Percentiles rank a stretch among this genome's conserved stretches.
Evolutionary conservation across 2,797 vertebrate genomes (phyloP).

Genomic region (Chiloscyllium punctatum): DNA sequence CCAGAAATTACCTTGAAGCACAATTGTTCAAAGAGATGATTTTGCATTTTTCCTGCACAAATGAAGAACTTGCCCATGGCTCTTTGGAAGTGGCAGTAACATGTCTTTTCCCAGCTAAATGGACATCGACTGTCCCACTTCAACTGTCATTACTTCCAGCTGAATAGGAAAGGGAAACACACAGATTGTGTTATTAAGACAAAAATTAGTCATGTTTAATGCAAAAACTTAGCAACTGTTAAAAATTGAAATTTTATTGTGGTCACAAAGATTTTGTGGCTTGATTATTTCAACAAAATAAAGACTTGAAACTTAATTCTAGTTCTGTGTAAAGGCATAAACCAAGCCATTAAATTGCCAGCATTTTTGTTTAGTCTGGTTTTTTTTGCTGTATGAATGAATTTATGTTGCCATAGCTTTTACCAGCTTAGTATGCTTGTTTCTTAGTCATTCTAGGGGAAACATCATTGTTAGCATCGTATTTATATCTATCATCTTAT

Average conservation of each 20-base stretch:
- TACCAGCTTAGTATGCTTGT: neutral
- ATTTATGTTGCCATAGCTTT: neutral
- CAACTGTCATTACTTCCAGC: constrained; percentile 40
- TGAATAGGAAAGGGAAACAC: constrained; percentile 40
- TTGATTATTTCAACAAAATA: neutral
- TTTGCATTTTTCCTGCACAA: constrained; percentile 35
- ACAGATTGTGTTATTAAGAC: neutral
- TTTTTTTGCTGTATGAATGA: neutral
- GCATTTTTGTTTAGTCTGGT: neutral
- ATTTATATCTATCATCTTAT: neutral
- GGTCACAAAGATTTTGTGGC: too few species aligned
- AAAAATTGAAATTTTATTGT: neutral
- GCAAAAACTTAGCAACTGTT: neutral
- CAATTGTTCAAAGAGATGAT: neutral
- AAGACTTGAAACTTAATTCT: neutral
- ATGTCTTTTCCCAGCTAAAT: constrained; percentile 36
- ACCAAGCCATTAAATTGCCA: neutral
- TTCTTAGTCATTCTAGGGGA: neutral
- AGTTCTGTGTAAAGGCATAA: neutral
- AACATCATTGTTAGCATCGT: neutral
- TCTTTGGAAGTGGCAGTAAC: constrained; percentile 37
- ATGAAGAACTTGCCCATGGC: constrained; percentile 36
- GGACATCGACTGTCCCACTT: neutral
- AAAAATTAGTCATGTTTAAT: neutral
- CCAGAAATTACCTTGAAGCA: constrained; percentile 40